phyloP scores from a whole-genome alignment of 2,797 vertebrate genomes.

The Coreius guichenoti region DNA sequence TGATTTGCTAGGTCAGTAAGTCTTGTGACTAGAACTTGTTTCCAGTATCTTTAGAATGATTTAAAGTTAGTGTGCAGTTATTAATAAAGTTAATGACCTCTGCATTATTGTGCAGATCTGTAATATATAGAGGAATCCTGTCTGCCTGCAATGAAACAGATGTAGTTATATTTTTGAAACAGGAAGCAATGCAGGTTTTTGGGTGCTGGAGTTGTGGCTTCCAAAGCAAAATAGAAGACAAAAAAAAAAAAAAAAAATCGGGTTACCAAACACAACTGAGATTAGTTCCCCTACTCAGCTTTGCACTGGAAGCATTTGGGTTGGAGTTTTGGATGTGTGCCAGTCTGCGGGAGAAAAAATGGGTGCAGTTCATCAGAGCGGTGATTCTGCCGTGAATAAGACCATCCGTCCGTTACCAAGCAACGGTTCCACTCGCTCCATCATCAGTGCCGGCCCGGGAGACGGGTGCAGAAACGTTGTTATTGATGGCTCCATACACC shows the following conservation, averaged over 20 bases:
- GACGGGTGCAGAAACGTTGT: conserved; percentile 51
- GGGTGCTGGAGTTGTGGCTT: neutral
- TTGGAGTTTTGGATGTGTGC: conserved; percentile 9
- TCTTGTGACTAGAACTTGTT: neutral
- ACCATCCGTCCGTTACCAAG: conserved; percentile 59
- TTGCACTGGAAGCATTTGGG: conserved; percentile 56
- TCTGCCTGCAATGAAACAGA: neutral
- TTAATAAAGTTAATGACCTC: conserved; percentile 8
- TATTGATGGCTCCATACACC: conserved; percentile 72
- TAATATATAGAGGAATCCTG: neutral
- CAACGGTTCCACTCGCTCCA: conserved; percentile 71
- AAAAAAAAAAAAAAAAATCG: neutral
- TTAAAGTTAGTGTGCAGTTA: neutral
- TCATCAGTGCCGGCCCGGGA: conserved; percentile 56
- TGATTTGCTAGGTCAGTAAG: neutral
- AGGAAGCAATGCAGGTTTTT: neutral
- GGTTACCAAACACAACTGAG: conserved; percentile 8
- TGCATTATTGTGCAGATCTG: neutral
- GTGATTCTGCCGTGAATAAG: conserved; percentile 37
- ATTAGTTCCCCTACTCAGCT: conserved; percentile 24
- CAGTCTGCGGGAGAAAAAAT: conserved; percentile 18
- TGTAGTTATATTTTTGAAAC: conserved; percentile 14
- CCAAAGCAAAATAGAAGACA: conserved; percentile 10
- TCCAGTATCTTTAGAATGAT: neutral
- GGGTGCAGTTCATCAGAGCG: conserved; percentile 39